A percentile compares a stretch with the other conserved stretches of the same genome.
phyloP scores from a whole-genome alignment of 2,797 vertebrate species.

The Balearica regulorum region DNA sequence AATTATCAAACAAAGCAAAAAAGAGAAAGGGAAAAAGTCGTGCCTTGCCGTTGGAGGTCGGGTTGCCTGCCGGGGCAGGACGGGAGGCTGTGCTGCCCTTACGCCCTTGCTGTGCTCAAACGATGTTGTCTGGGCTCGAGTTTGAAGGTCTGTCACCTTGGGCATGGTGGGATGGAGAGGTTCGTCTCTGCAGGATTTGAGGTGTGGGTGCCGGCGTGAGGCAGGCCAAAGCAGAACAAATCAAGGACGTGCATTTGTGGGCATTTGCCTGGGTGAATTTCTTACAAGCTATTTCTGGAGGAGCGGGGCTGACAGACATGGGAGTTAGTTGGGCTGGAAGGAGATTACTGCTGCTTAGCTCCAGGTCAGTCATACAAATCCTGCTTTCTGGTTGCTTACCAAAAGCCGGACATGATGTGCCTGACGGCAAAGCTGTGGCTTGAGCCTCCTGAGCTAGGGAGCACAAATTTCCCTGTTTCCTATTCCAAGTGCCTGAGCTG shows the following conservation, averaged over 20 bases:
- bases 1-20: not conserved
- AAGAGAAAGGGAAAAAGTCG: not conserved
- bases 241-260: fast-evolving
- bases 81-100: not conserved
- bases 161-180: not conserved
- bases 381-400: not conserved
- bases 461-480: not conserved
- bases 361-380: not conserved
- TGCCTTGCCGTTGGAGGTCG: not conserved
- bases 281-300: not conserved
- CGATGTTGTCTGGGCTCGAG: not conserved
- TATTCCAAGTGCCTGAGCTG: not conserved
- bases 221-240: not conserved
- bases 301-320: not conserved
- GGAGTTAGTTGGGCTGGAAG: not conserved
- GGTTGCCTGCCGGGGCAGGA: not conserved
- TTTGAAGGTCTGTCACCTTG: not conserved
- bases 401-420: fast-evolving
- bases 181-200: not conserved
- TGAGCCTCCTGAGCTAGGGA: not conserved
- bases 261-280: not conserved
- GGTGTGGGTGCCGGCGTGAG: not conserved
- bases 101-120: not conserved
- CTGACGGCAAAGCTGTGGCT: not conserved
- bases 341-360: not conserved